Percentiles rank a stretch among this genome's conserved stretches.
Conservation (phyloP, 2,888 invertebrate species). For the Stegana nigrithorax region DNA sequence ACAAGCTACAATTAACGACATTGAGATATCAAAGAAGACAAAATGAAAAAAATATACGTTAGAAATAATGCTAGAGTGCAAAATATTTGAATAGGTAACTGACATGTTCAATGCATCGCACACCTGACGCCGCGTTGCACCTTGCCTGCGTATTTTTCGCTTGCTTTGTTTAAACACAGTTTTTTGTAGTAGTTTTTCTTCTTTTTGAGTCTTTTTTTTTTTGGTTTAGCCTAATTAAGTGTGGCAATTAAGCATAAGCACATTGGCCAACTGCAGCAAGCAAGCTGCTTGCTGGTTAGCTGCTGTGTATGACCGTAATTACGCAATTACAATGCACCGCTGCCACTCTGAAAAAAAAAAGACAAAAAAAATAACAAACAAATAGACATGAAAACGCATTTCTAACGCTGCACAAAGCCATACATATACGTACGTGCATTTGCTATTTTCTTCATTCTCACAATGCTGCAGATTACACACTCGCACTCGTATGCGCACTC, state of each 20-base stretch:
- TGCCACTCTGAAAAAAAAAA: background rate
- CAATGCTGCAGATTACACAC: background rate
- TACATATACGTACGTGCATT: background rate
- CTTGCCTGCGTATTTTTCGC: background rate
- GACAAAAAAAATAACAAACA: background rate
- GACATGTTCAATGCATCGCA: background rate
- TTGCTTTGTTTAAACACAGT: background rate
- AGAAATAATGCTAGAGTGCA: background rate
- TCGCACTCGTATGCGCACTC: background rate
- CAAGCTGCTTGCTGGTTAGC: background rate
- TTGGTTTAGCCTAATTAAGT: constrained; percentile 12
- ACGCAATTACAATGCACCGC: constrained; percentile 12
- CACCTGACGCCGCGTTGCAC: background rate
- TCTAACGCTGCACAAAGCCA: background rate
- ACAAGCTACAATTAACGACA: background rate
- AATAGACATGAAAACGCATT: background rate
- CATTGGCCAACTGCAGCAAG: background rate
- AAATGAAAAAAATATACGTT: background rate
- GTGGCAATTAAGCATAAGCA: constrained; percentile 7
- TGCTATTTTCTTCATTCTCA: no score
- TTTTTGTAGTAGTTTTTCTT: background rate
- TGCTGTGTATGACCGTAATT: constrained; percentile 8
- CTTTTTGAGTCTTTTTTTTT: background rate
- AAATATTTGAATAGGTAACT: background rate
- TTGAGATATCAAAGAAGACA: background rate